These are phyloP conservation scores for Isoperla grammatica DNA, from an alignment of 2,888 invertebrate genomes.

Conservation along the genomic window DNA sequence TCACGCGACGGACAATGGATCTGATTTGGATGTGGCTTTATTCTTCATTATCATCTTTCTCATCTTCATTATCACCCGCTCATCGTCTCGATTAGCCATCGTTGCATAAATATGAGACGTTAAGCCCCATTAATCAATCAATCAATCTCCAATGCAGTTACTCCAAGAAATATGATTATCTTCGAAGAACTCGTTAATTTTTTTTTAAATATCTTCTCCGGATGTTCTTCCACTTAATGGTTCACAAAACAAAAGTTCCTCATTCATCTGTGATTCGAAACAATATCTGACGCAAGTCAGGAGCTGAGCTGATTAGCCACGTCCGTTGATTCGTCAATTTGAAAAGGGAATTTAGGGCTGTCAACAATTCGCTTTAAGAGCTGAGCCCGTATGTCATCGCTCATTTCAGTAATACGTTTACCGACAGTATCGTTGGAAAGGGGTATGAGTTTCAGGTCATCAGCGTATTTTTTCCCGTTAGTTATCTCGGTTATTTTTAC, in stretches of 20 bases:
- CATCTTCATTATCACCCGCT: too few species aligned
- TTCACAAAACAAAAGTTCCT: conserved; percentile 25
- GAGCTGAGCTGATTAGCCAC: conserved; percentile 20
- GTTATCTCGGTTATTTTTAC: not conserved
- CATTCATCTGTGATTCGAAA: conserved; percentile 16
- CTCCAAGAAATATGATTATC: not conserved
- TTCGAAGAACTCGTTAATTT: conserved; percentile 11
- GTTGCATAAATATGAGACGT: too few species aligned
- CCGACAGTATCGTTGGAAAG: conserved; percentile 21
- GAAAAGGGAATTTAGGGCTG: conserved; percentile 24
- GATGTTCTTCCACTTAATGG: conserved; percentile 23
- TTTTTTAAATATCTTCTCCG: conserved; percentile 25
- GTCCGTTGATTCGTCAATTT: conserved; percentile 27
- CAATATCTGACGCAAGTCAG: conserved; percentile 24
- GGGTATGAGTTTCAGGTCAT: not conserved
- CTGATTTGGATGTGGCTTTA: too few species aligned
- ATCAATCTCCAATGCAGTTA: conserved; percentile 11
- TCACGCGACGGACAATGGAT: too few species aligned
- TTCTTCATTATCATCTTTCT: too few species aligned
- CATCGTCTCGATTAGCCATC: too few species aligned
- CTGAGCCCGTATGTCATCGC: conserved; percentile 21
- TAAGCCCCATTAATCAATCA: too few species aligned
- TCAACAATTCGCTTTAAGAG: conserved; percentile 19
- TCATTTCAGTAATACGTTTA: conserved; percentile 16
- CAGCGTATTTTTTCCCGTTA: not conserved